Base-by-base conservation (phyloP, 1,140 invertebrate species). In the Bombus consobrinus region DNA sequence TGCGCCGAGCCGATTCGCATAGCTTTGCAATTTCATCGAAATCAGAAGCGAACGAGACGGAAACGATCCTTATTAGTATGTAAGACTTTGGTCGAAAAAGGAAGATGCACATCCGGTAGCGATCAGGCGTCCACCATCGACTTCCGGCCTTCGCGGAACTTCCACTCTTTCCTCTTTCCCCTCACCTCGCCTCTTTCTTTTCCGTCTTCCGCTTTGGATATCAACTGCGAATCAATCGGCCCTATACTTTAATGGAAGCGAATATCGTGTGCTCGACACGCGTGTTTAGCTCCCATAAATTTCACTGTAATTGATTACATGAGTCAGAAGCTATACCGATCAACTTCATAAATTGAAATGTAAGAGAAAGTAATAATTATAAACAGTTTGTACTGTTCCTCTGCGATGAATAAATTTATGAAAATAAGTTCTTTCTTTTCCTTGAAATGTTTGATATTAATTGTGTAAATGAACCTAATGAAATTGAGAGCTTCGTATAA, bases 71-170 rank as follows among this genome's bases (percentile, higher is more conserved):
- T 80, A 75, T 91, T 90, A 91, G 88, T 90, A 91, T 91, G 88
- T 90, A 78, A 90, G 85, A 76, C 81, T 85, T 81, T 43, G 53
- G 81, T 83, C 81, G 81, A 83, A 81, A 80, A 83, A 87, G 87
- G 88, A 91, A 91, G 87, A 90, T 91, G 87, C 87, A 91, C 90
- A 89, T 91, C 90, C 90, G 90, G 86, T 77, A 87, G 83, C 90
- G 88, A 91, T 89, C 90, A 81, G 81, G 75, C 87, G 90, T 89
- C 90, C 85, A 87, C 89, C 87, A 43, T 81, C 90, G 87, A 85
- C 90, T 91, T 91, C 90, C 90, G 88, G 82, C 89, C 86, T 91
- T 91, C 90, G 90, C 76, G 88, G 90, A 91, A 91, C 86, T 79
- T 87, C 87, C 74, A 68, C 87, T 83, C 77, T 83, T 83, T 41